Evolutionary conservation across 2,113 vertebrate genomes (phyloP).

Genomic region (Ageneiosus marmoratus): DNA sequence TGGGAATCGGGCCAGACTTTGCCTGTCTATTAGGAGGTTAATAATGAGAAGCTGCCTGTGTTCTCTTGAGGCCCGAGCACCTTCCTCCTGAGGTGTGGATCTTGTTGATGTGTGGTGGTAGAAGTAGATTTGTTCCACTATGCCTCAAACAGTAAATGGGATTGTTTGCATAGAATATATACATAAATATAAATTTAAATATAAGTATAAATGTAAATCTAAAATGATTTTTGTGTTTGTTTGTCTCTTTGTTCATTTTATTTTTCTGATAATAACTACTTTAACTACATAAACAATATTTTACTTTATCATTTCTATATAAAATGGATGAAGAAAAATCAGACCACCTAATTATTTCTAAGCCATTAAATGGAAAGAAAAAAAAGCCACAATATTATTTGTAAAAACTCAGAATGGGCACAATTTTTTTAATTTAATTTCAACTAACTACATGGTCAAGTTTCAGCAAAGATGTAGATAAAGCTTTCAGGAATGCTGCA

Average conservation of each 20-base stretch:
- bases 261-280: background rate
- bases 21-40: slow-evolving; percentile 48
- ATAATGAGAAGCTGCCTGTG: slow-evolving; percentile 48
- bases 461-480: slow-evolving; percentile 10
- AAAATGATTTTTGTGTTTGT: background rate
- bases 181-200: background rate
- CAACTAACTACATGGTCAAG: background rate
- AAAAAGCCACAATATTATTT: background rate
- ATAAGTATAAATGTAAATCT: background rate
- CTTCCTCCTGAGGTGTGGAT: slow-evolving; percentile 34
- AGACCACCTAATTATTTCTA: background rate
- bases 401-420: background rate
- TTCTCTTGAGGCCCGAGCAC: slow-evolving; percentile 42
- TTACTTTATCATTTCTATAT: background rate
- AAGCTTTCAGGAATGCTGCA: background rate
- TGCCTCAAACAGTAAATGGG: slow-evolving; percentile 7
- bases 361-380: background rate
- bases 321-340: background rate
- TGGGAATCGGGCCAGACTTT: slow-evolving; percentile 44
- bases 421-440: background rate
- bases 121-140: slow-evolving; percentile 10
- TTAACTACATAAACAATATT: background rate
- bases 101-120: slow-evolving; percentile 33
- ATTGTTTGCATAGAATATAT: background rate
- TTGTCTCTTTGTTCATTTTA: background rate